Conservation (phyloP, 2,888 invertebrate genomes). For the Ceramica pisi region DNA sequence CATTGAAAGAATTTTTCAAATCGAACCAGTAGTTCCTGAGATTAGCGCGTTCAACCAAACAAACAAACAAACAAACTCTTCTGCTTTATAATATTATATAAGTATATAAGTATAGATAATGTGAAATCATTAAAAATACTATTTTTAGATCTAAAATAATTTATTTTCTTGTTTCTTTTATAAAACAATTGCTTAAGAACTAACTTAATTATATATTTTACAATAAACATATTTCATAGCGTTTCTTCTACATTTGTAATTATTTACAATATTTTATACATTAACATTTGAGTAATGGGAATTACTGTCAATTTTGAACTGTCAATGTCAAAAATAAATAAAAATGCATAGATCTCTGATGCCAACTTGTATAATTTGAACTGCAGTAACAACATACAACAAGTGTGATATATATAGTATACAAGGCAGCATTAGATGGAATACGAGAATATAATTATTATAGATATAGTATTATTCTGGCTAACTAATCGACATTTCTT, state of each 20-base stretch:
- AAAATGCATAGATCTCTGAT: conserved; percentile 43
- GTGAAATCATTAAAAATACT: conserved; percentile 30
- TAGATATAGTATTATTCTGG: conserved; percentile 34
- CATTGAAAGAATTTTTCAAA: no score
- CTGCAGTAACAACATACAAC: conserved; percentile 30
- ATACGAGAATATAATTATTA: conserved; percentile 43
- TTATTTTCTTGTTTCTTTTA: conserved; percentile 88
- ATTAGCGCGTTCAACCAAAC: no score
- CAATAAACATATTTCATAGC: conserved; percentile 85
- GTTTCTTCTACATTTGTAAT: conserved; percentile 80
- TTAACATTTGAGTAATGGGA: conserved; percentile 67
- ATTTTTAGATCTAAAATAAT: conserved; percentile 88
- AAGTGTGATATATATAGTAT: conserved; percentile 24
- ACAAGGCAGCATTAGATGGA: conserved; percentile 41
- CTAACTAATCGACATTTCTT: conserved; percentile 31
- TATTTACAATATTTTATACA: conserved; percentile 78
- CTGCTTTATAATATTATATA: no score
- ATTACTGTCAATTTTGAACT: conserved; percentile 39
- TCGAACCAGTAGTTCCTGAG: no score
- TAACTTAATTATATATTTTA: conserved; percentile 82
- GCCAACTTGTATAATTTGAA: conserved; percentile 41
- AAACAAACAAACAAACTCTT: no score
- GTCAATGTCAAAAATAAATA: conserved; percentile 34
- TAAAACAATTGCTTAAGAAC: conserved; percentile 87
- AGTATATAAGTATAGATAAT: no score